These are phyloP conservation scores for Calephelis virginiensis DNA, from an alignment of 1,140 invertebrate genomes.

Conservation along the genomic window DNA sequence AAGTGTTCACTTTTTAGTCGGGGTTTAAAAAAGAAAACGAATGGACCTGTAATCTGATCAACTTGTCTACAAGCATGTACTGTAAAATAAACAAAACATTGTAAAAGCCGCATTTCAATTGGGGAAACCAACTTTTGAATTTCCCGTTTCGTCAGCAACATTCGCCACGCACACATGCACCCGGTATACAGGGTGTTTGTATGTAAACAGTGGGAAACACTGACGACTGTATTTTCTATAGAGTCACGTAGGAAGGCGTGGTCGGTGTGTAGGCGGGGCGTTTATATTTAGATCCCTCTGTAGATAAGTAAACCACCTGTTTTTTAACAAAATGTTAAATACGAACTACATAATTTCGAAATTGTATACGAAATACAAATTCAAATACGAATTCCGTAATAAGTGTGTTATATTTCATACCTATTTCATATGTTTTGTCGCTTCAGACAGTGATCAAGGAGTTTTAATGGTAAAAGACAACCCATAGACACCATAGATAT, in stretches of 20 bases:
- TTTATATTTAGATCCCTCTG: slow-evolving; percentile 26
- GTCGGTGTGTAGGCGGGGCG: slow-evolving; percentile 36
- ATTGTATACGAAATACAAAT: too few relatives aligned
- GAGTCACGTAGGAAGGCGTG: slow-evolving; percentile 38
- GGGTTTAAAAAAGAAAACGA: too few relatives aligned
- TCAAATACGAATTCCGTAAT: background rate
- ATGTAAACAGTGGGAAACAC: slow-evolving; percentile 44
- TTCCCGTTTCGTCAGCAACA: background rate
- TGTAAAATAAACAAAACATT: background rate
- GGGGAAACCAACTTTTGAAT: background rate
- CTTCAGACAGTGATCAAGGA: too few relatives aligned
- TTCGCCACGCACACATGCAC: background rate
- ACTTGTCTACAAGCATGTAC: background rate
- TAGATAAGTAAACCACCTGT: background rate
- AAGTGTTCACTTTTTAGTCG: too few relatives aligned
- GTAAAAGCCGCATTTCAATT: background rate
- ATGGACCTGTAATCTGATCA: too few relatives aligned
- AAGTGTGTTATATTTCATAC: too few relatives aligned
- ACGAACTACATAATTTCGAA: too few relatives aligned
- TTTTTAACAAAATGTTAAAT: background rate
- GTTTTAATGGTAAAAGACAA: too few relatives aligned
- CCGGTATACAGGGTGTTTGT: slow-evolving; percentile 29
- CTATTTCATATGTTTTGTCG: too few relatives aligned
- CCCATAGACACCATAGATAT: too few relatives aligned
- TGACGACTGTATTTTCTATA: slow-evolving; percentile 24